A percentile compares a stretch with the other conserved stretches of the same genome.
These are phyloP conservation scores for Linhomoeus sp. DNA, from an alignment of 2,888 invertebrate genomes.

Conservation along the genomic window DNA sequence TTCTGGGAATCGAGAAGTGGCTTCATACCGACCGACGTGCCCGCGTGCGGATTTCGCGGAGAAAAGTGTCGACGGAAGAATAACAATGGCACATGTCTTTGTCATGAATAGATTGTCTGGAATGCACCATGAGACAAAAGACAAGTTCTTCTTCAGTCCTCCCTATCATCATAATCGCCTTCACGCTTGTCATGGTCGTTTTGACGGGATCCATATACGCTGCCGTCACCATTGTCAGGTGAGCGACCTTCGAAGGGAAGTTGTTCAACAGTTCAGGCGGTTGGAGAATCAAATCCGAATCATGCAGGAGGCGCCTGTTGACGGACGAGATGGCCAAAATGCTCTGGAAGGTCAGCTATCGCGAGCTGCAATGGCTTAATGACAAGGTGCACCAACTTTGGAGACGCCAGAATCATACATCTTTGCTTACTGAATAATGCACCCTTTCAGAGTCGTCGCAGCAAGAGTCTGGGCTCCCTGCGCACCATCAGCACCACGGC, in stretches of 20 bases:
- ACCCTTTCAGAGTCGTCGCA: neutral
- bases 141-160: too few species aligned
- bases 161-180: too few species aligned
- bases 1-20: constrained; percentile 1
- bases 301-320: neutral
- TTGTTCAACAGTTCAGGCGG: too few species aligned
- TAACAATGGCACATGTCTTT: neutral
- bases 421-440: neutral
- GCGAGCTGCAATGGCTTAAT: constrained; percentile 1
- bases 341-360: constrained; percentile 4
- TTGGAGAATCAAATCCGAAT: too few species aligned
- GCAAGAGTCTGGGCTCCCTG: constrained; percentile 4
- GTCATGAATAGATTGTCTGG: too few species aligned
- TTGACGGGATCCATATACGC: too few species aligned
- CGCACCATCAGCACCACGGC: constrained; percentile 2
- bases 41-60: constrained; percentile 1
- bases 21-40: constrained; percentile 3
- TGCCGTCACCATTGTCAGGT: too few species aligned
- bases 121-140: too few species aligned
- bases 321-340: constrained; percentile 4
- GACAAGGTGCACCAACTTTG: neutral
- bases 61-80: neutral
- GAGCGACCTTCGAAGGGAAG: too few species aligned
- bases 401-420: too few species aligned
- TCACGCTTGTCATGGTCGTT: too few species aligned